A percentile compares a stretch with the other conserved stretches of the same genome.
phyloP scores from a whole-genome alignment of 2,113 vertebrate genomes.

The Clarias macrocephalus region DNA sequence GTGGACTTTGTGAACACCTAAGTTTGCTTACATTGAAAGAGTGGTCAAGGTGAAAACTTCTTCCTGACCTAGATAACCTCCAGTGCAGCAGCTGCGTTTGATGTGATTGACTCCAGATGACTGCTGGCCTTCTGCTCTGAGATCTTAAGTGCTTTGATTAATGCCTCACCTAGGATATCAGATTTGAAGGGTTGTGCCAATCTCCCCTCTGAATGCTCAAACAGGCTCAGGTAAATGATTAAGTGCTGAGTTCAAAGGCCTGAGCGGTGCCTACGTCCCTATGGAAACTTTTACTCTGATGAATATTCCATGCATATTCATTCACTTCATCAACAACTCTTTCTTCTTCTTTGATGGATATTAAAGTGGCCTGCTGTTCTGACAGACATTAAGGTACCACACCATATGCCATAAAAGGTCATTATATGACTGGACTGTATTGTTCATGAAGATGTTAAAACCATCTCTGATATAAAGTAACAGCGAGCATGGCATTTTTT shows the following conservation, averaged over 20 bases:
- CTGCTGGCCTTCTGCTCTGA: conserved; percentile 51
- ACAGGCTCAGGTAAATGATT: conserved; percentile 56
- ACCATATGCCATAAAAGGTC: conserved; percentile 67
- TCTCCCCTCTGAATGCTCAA: conserved; percentile 48
- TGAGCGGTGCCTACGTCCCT: conserved; percentile 61
- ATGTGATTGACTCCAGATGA: conserved; percentile 42
- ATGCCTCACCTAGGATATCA: conserved; percentile 60
- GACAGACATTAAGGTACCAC: conserved; percentile 55
- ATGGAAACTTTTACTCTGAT: conserved; percentile 65
- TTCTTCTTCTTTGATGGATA: conserved; percentile 59
- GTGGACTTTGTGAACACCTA: neutral
- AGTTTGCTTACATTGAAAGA: conserved; percentile 11
- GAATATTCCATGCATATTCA: conserved; percentile 73
- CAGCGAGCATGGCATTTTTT: neutral
- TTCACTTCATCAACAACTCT: conserved; percentile 42
- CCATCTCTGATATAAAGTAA: conserved; percentile 29
- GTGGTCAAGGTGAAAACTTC: conserved; percentile 51
- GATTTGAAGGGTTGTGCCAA: conserved; percentile 39
- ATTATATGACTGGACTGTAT: conserved; percentile 41
- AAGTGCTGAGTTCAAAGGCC: conserved; percentile 53
- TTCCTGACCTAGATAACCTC: conserved; percentile 60
- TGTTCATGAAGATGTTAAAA: conserved; percentile 17
- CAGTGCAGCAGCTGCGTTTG: conserved; percentile 48
- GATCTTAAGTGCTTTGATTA: conserved; percentile 58
- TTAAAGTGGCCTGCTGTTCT: conserved; percentile 64